A percentile compares a stretch with the other conserved stretches of the same genome.
Conservation (phyloP, 2,113 vertebrate species). For the Nesogale talazaci region DNA sequence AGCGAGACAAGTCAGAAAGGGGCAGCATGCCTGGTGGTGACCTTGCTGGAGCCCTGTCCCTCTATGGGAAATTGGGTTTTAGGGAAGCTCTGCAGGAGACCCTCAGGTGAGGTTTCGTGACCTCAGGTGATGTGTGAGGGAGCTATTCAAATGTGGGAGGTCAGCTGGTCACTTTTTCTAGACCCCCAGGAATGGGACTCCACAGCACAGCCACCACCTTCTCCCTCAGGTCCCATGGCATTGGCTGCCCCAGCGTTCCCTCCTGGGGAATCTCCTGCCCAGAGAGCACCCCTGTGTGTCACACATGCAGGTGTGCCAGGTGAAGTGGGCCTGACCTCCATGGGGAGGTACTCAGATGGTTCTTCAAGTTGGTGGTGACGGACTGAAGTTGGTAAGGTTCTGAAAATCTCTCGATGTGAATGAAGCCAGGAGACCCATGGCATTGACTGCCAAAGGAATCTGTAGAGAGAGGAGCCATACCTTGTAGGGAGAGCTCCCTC, state of each 20-base stretch:
- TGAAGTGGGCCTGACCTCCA: accelerated
- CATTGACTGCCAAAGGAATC: not conserved
- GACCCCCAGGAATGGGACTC: not conserved
- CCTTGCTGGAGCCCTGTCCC: not conserved
- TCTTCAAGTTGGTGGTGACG: not conserved
- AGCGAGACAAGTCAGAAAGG: not conserved
- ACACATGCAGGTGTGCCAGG: not conserved
- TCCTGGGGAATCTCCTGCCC: not conserved
- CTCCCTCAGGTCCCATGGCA: not conserved
- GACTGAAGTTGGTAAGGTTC: not conserved
- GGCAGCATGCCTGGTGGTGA: not conserved
- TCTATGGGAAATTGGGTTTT: not conserved
- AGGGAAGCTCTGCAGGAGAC: not conserved
- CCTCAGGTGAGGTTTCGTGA: too few relatives aligned
- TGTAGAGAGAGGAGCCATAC: not conserved
- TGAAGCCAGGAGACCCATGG: not conserved
- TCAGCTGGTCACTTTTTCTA: too few relatives aligned
- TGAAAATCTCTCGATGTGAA: not conserved
- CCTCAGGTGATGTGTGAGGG: not conserved
- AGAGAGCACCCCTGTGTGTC: not conserved
- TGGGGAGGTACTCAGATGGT: not conserved
- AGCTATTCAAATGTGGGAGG: accelerated
- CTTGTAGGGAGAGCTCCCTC: not conserved
- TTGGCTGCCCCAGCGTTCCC: not conserved
- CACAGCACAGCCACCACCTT: not conserved